Percentiles rank a stretch among this genome's conserved stretches.
These are phyloP conservation scores for Metacarcinus magister DNA, from an alignment of 2,888 invertebrate species.

Conservation along the genomic window DNA sequence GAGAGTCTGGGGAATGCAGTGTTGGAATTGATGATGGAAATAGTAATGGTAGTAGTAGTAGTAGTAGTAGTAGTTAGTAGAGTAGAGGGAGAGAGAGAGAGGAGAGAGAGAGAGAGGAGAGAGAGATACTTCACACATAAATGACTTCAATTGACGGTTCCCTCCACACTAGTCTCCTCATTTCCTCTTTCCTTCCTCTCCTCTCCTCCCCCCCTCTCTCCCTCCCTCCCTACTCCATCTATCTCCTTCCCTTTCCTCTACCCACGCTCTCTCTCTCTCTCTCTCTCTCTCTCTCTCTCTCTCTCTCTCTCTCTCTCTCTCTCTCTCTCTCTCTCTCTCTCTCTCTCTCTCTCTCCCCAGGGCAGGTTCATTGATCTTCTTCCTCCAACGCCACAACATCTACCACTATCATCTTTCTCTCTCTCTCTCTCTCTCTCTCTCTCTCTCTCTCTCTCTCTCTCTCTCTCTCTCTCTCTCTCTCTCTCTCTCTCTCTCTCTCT, in stretches of 20 bases:
- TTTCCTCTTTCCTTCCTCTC: slow-evolving; percentile 26
- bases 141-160: slow-evolving; percentile 12
- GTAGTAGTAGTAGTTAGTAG: too few species aligned
- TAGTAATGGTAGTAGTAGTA: too few species aligned
- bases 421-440: slow-evolving; percentile 26
- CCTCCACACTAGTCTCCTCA: background rate
- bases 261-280: too few species aligned
- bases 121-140: slow-evolving; percentile 4
- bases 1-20: too few species aligned
- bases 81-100: background rate
- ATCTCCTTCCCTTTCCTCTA: too few species aligned
- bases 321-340: slow-evolving; percentile 3
- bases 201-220: too few species aligned
- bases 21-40: too few species aligned
- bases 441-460: slow-evolving; percentile 3
- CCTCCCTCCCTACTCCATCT: too few species aligned
- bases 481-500: too few species aligned
- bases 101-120: slow-evolving; percentile 26
- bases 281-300: too few species aligned
- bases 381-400: slow-evolving; percentile 1
- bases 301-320: background rate
- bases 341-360: too few species aligned
- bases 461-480: too few species aligned
- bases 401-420: background rate
- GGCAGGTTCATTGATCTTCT: slow-evolving; percentile 8